These are phyloP conservation scores for Achatina immaculata DNA, from an alignment of 1,140 invertebrate species.

Conservation along the genomic window DNA sequence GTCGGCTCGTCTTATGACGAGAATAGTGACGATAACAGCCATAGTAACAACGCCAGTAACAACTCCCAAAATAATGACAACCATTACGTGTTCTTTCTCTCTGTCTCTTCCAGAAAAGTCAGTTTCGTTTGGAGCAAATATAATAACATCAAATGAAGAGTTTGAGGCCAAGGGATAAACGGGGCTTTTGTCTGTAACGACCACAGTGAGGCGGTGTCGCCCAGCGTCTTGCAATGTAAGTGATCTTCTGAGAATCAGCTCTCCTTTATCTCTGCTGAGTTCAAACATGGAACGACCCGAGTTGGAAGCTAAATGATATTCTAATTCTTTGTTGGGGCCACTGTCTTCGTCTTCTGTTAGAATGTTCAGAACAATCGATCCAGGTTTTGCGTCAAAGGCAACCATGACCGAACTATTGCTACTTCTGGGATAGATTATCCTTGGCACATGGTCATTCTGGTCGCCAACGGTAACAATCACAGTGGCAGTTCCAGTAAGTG, in stretches of 20 bases:
- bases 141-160: conserved; percentile 41
- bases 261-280: conserved; percentile 34
- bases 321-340: conserved; percentile 13
- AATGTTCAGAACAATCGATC: conserved; percentile 30
- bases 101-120: conserved; percentile 16
- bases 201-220: conserved; percentile 37
- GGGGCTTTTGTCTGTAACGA: conserved; percentile 42
- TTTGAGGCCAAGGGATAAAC: conserved; percentile 36
- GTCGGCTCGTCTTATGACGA: conserved; percentile 44
- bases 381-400: conserved; percentile 34
- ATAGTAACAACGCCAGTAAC: conserved; percentile 48
- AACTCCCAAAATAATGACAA: conserved; percentile 48
- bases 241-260: conserved; percentile 32
- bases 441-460: conserved; percentile 90
- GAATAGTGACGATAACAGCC: conserved; percentile 50
- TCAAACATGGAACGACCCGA: conserved; percentile 14
- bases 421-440: conserved; percentile 82
- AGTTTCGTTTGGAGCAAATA: conserved; percentile 43
- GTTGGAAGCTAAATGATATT: conserved; percentile 27
- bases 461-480: conserved; percentile 82
- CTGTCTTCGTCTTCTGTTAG: conserved; percentile 33
- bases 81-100: conserved; percentile 42
- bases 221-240: conserved; percentile 40
- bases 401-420: conserved; percentile 53
- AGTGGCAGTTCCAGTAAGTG: conserved; percentile 42